A percentile compares a stretch with the other conserved stretches of the same genome.
Conservation (phyloP, 1,140 invertebrate genomes). For the Zaprionus gabonicus region DNA sequence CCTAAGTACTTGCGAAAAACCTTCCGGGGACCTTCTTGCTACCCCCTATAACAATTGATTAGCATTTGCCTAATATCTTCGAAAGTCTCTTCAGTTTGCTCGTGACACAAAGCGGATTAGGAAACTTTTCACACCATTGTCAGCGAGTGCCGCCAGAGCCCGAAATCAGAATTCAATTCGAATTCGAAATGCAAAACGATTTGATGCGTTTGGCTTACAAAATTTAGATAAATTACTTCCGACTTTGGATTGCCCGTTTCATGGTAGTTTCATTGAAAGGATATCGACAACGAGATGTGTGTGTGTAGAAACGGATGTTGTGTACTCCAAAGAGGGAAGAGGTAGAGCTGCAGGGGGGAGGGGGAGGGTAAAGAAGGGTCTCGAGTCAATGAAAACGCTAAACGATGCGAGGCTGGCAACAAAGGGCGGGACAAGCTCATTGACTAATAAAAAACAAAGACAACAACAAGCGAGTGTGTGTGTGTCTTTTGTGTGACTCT, state of each 20-base stretch:
- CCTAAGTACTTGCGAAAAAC: not conserved
- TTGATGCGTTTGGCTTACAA: conserved; percentile 46
- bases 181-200: conserved; percentile 57
- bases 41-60: conserved; percentile 1
- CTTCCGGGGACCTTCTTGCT: not conserved
- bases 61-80: conserved; percentile 18
- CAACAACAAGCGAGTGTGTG: not conserved
- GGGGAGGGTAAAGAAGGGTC: not conserved
- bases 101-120: conserved; percentile 40
- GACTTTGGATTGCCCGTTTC: conserved; percentile 46
- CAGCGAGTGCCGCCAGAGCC: not conserved
- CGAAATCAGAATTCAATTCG: conserved; percentile 24
- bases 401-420: conserved; percentile 40
- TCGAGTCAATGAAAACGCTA: conserved; percentile 45
- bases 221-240: conserved; percentile 66
- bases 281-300: conserved; percentile 19
- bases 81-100: conserved; percentile 3
- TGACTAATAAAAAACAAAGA: conserved; percentile 67
- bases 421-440: conserved; percentile 49
- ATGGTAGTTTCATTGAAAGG: conserved; percentile 42
- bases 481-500: not conserved
- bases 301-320: conserved; percentile 46
- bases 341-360: not conserved
- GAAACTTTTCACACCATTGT: conserved; percentile 46
- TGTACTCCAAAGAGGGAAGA: conserved; percentile 45